These are phyloP conservation scores for Anabas testudineus DNA, from an alignment of 2,797 vertebrate species.

Conservation along the genomic window DNA sequence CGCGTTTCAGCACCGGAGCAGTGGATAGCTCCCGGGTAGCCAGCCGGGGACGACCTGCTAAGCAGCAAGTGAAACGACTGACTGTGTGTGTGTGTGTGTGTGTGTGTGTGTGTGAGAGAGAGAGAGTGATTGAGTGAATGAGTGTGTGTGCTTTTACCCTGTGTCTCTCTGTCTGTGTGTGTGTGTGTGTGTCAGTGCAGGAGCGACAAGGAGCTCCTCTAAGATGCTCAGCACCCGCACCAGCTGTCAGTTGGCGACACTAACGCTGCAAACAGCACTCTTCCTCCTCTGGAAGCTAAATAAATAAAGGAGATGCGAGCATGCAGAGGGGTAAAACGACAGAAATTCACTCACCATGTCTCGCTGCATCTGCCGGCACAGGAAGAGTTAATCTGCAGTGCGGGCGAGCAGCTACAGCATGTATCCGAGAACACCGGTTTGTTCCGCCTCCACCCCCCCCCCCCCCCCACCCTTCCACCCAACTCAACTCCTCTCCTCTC, in stretches of 20 bases:
- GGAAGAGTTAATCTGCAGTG: slow-evolving; percentile 89
- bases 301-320: slow-evolving; percentile 27
- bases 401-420: slow-evolving; percentile 85
- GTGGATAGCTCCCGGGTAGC: slow-evolving; percentile 64
- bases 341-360: slow-evolving; percentile 76
- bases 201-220: slow-evolving; percentile 36
- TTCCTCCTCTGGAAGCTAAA: not conserved
- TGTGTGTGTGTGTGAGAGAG: slow-evolving; percentile 9
- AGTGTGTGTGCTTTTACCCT: slow-evolving; percentile 9
- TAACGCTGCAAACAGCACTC: not conserved
- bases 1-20: slow-evolving; percentile 70
- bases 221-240: slow-evolving; percentile 54
- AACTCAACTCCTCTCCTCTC: slow-evolving; percentile 29
- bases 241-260: slow-evolving; percentile 27
- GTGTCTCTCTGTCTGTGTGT: slow-evolving; percentile 1
- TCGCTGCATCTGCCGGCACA: slow-evolving; percentile 68
- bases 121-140: slow-evolving; percentile 24
- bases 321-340: slow-evolving; percentile 11
- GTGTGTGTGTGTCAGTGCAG: slow-evolving; percentile 3
- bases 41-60: slow-evolving; percentile 24
- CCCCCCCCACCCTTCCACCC: slow-evolving; percentile 29
- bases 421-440: slow-evolving; percentile 86
- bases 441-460: slow-evolving; percentile 78
- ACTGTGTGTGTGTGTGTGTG: slow-evolving; percentile 17
- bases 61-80: slow-evolving; percentile 31